Conservation (phyloP, 1,140 invertebrate genomes). For the Ruditapes philippinarum region DNA sequence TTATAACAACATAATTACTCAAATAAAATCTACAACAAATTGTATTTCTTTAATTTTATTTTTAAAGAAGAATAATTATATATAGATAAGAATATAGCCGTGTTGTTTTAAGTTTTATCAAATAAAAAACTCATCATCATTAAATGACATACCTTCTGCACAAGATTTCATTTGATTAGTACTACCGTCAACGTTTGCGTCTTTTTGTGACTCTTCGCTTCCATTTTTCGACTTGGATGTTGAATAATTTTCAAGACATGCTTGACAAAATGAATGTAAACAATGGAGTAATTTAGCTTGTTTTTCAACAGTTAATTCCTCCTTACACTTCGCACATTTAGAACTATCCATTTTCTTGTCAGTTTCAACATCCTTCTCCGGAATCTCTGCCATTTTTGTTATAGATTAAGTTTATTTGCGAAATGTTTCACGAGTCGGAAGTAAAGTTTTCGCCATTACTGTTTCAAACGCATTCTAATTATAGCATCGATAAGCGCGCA, state of each 20-base stretch:
- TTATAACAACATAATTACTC: too few species aligned
- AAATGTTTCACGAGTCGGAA: background rate
- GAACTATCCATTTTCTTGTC: constrained; percentile 35
- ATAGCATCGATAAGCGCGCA: background rate
- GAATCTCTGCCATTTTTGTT: constrained; percentile 29
- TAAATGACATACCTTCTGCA: constrained; percentile 7
- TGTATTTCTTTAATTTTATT: too few species aligned
- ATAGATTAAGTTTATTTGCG: background rate
- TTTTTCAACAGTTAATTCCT: constrained; percentile 87
- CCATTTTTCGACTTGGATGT: background rate
- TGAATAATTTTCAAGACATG: constrained; percentile 89
- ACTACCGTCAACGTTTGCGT: background rate
- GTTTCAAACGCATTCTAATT: background rate
- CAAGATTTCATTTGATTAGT: background rate
- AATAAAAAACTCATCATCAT: too few species aligned
- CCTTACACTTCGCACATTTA: constrained; percentile 88
- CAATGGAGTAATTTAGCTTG: constrained; percentile 94
- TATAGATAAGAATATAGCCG: too few species aligned
- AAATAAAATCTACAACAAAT: too few species aligned
- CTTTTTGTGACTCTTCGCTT: too few species aligned
- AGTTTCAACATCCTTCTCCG: background rate
- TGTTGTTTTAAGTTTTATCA: too few species aligned
- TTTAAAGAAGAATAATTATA: too few species aligned
- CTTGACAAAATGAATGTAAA: constrained; percentile 93
- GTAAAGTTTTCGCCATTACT: background rate